phyloP scores from a whole-genome alignment of 2,888 invertebrate species.

The Calameuta idolon region DNA sequence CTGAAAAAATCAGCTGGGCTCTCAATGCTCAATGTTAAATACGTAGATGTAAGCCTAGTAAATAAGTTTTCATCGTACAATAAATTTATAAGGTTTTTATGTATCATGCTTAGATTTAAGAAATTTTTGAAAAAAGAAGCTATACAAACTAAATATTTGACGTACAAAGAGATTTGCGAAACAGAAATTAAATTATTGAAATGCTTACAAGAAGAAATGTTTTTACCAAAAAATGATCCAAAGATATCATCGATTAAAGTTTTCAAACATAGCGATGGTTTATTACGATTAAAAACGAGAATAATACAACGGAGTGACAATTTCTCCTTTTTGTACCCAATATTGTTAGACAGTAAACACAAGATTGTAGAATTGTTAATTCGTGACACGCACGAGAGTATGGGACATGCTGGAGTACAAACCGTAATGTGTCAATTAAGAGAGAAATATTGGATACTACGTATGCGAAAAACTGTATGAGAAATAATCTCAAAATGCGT shows the following conservation, averaged over 20 bases:
- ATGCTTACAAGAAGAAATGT: conserved; percentile 1
- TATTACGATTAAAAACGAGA: conserved; percentile 24
- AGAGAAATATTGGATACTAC: conserved; percentile 32
- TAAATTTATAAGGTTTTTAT: conserved; percentile 10
- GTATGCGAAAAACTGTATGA: conserved; percentile 23
- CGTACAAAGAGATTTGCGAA: conserved; percentile 5
- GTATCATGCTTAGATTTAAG: conserved; percentile 9
- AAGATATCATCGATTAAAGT: neutral
- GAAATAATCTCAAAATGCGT: conserved; percentile 26
- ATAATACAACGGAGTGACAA: conserved; percentile 15
- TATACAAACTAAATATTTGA: neutral
- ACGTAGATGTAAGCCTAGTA: neutral
- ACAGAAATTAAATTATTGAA: conserved; percentile 6
- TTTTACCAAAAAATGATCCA: conserved; percentile 8
- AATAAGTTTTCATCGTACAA: conserved; percentile 5
- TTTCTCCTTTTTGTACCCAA: neutral
- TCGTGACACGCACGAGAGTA: conserved; percentile 16
- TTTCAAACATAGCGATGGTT: conserved; percentile 10
- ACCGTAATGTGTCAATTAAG: conserved; percentile 24
- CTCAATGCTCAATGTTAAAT: conserved; percentile 6
- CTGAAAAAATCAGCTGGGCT: conserved; percentile 18
- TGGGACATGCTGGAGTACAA: conserved; percentile 33
- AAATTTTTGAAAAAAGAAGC: conserved; percentile 5
- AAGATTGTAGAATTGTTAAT: conserved; percentile 2
- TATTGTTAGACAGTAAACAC: too few species aligned